Evolutionary conservation across 2,888 invertebrate species (phyloP).

Genomic region (Liopterus haemorrhoidalis): DNA sequence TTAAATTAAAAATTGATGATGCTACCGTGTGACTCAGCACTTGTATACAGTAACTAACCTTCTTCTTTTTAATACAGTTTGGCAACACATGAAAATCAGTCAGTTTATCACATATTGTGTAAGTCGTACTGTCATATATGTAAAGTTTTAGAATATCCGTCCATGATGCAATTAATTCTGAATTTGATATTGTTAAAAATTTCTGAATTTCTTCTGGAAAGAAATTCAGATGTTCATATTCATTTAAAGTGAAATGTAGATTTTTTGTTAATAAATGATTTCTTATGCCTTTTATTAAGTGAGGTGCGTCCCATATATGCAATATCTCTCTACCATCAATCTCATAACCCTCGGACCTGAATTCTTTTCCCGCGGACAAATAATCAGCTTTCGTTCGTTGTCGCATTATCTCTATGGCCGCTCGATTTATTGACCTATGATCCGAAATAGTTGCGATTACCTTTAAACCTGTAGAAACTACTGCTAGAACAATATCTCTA

Average conservation of each 20-base stretch:
- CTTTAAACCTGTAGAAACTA: slow-evolving; percentile 2
- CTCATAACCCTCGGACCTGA: neutral
- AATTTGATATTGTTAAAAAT: no score
- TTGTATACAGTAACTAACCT: slow-evolving; percentile 3
- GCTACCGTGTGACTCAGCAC: slow-evolving; percentile 2
- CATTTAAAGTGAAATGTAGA: neutral
- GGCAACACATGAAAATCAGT: slow-evolving; percentile 1
- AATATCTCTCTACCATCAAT: slow-evolving; percentile 7
- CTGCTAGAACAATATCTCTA: neutral
- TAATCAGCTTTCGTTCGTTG: neutral
- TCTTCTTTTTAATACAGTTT: slow-evolving; percentile 4
- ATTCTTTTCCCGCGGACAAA: slow-evolving; percentile 5
- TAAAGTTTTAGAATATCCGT: slow-evolving; percentile 1
- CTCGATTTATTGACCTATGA: neutral
- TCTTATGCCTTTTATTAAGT: slow-evolving; percentile 6
- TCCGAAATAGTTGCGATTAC: slow-evolving; percentile 6
- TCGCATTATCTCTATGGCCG: neutral
- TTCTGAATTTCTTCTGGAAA: no score
- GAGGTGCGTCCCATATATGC: slow-evolving; percentile 6
- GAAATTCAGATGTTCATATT: neutral
- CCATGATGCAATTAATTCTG: neutral
- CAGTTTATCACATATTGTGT: neutral
- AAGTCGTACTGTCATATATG: slow-evolving; percentile 1
- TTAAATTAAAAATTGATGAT: neutral
- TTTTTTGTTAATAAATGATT: slow-evolving; percentile 3